These are phyloP conservation scores for Neodiprion fabricii DNA, from an alignment of 1,140 invertebrate species.

Conservation along the genomic window DNA sequence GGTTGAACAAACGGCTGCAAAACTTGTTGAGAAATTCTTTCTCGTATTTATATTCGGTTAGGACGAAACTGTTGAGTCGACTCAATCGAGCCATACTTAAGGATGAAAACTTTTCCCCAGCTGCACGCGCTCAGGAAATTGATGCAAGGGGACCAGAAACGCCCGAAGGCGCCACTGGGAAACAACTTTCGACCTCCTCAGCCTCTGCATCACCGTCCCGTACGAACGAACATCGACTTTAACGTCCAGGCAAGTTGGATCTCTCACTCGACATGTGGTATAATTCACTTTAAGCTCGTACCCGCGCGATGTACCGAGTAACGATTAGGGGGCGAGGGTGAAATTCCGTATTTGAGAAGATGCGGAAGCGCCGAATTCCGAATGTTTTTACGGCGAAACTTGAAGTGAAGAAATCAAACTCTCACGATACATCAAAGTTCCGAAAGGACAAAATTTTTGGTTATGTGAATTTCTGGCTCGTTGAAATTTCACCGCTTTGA, in stretches of 20 bases:
- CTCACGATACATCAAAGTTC: background rate
- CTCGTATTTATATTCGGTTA: no score
- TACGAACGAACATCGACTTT: slow-evolving; percentile 96
- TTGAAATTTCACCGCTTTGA: no score
- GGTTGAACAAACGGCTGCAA: no score
- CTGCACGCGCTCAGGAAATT: slow-evolving; percentile 80
- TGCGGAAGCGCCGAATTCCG: no score
- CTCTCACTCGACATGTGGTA: background rate
- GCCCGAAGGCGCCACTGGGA: slow-evolving; percentile 87
- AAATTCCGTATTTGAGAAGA: no score
- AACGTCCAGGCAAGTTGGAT: slow-evolving; percentile 68
- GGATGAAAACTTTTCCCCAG: slow-evolving; percentile 61
- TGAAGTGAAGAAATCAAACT: no score
- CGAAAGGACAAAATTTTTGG: background rate
- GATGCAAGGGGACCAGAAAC: slow-evolving; percentile 85
- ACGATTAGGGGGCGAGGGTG: background rate
- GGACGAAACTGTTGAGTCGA: no score
- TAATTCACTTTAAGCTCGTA: slow-evolving; percentile 9
- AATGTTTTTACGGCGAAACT: no score
- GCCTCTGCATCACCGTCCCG: slow-evolving; percentile 86
- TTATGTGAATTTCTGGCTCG: no score
- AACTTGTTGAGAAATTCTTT: no score
- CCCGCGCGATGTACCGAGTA: background rate
- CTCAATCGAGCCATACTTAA: no score
- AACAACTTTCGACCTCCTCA: slow-evolving; percentile 93